Evolutionary conservation across 2,888 invertebrate genomes (phyloP).

Genomic region (Thera obeliscata): DNA sequence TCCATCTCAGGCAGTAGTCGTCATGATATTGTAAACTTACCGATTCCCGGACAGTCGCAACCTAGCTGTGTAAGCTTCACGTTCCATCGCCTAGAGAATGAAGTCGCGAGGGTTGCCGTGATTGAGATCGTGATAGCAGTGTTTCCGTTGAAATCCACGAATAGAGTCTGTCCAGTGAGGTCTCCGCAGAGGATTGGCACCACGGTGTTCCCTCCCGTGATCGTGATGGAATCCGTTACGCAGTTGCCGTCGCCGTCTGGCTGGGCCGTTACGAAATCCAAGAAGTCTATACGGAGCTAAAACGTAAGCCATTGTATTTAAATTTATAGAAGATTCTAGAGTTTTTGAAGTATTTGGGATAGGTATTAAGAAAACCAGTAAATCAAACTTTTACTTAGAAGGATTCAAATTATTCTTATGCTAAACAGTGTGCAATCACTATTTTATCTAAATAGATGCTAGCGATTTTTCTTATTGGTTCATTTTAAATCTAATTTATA

Average conservation of each 20-base stretch:
- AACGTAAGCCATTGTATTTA: slow-evolving; percentile 1
- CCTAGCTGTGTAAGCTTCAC: slow-evolving; percentile 89
- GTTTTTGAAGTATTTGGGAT: no score
- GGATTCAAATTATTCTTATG: no score
- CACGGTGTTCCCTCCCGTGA: slow-evolving; percentile 87
- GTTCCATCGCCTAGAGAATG: slow-evolving; percentile 89
- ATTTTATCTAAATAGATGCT: no score
- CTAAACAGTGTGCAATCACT: no score
- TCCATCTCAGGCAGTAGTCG: neutral
- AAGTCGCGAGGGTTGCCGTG: slow-evolving; percentile 85
- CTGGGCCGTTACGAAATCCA: slow-evolving; percentile 88
- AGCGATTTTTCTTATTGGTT: no score
- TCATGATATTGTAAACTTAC: slow-evolving; percentile 61
- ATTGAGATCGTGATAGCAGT: slow-evolving; percentile 88
- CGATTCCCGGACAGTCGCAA: slow-evolving; percentile 88
- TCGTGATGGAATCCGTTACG: slow-evolving; percentile 87
- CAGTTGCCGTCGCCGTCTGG: slow-evolving; percentile 90
- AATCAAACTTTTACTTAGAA: no score
- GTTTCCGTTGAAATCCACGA: slow-evolving; percentile 89
- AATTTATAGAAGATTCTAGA: no score
- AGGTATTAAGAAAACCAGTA: no score
- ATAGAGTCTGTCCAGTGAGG: slow-evolving; percentile 91
- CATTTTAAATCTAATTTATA: no score
- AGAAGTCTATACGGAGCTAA: slow-evolving; percentile 91
- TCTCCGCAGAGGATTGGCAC: slow-evolving; percentile 91